A percentile compares a stretch with the other conserved stretches of the same genome.
Evolutionary conservation across 2,888 invertebrate genomes (phyloP).

Genomic region (Ochlodes sylvanus): DNA sequence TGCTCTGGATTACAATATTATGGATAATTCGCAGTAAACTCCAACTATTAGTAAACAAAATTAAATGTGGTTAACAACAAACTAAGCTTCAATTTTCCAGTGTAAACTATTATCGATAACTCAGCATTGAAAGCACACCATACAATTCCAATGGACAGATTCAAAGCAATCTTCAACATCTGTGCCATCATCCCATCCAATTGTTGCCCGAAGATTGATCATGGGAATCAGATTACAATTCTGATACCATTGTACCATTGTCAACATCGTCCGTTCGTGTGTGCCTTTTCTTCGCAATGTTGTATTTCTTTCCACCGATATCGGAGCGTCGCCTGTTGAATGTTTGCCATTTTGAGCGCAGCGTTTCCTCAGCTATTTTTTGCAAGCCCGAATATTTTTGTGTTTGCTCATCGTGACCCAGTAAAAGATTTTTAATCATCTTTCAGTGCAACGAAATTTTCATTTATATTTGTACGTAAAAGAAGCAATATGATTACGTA

Average conservation of each 20-base stretch:
- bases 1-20: too few relatives aligned
- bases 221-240: slow-evolving; percentile 49
- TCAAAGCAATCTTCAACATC: slow-evolving; percentile 48
- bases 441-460: background rate
- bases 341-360: slow-evolving; percentile 25
- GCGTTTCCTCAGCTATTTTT: background rate
- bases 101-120: slow-evolving; percentile 22
- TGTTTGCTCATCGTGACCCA: background rate
- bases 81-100: slow-evolving; percentile 2
- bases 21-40: background rate
- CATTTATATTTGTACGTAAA: background rate
- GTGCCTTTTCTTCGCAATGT: slow-evolving; percentile 28
- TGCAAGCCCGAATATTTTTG: background rate
- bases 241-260: slow-evolving; percentile 47
- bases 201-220: slow-evolving; percentile 49
- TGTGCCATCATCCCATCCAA: slow-evolving; percentile 47
- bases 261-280: slow-evolving; percentile 42
- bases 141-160: slow-evolving; percentile 11
- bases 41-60: background rate
- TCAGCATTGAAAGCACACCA: slow-evolving; percentile 2
- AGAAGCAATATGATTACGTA: background rate
- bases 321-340: slow-evolving; percentile 22
- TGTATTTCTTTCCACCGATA: slow-evolving; percentile 23
- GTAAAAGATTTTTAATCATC: slow-evolving; percentile 5
- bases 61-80: background rate